Conservation (phyloP, 2,797 vertebrate genomes). For the Bovichtus variegatus region DNA sequence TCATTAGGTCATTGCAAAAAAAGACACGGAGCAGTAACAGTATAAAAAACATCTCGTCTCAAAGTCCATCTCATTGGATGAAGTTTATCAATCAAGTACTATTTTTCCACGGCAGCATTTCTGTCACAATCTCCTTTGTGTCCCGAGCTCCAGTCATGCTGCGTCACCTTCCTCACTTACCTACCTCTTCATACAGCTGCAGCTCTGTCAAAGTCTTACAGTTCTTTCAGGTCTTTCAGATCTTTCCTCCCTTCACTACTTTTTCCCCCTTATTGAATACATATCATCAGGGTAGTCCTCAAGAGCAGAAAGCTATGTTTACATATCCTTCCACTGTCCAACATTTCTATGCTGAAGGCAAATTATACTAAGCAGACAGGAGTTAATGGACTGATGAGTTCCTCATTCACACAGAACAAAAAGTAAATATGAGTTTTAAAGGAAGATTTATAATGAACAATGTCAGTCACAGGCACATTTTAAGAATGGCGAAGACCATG, state of each 20-base stretch:
- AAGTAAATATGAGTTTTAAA: constrained; percentile 27
- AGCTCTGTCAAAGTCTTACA: constrained; percentile 1
- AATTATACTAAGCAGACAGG: constrained; percentile 37
- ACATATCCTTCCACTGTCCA: constrained; percentile 10
- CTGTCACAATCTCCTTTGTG: constrained; percentile 37
- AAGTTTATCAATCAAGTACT: constrained; percentile 18
- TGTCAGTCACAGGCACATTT: background rate
- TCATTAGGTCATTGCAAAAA: constrained; percentile 28
- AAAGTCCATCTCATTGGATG: constrained; percentile 6
- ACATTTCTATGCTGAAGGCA: constrained; percentile 6
- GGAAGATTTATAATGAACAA: constrained; percentile 25
- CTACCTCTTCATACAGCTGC: constrained; percentile 6
- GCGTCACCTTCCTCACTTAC: constrained; percentile 6
- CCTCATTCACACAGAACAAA: constrained; percentile 15
- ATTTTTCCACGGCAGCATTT: constrained; percentile 31
- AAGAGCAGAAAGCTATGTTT: constrained; percentile 25
- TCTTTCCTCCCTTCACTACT: background rate
- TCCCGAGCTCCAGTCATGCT: constrained; percentile 22
- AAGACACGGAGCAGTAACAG: background rate
- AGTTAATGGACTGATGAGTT: constrained; percentile 7
- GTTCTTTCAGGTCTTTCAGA: background rate
- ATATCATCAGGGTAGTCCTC: constrained; percentile 4
- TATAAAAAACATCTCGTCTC: constrained; percentile 23
- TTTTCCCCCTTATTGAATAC: constrained; percentile 12
- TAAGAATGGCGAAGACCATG: background rate